Evolutionary conservation across 2,888 invertebrate species (phyloP), one percentile per base, ranked within the genome.

Genomic region (Lasioglossum leucozonium): DNA sequence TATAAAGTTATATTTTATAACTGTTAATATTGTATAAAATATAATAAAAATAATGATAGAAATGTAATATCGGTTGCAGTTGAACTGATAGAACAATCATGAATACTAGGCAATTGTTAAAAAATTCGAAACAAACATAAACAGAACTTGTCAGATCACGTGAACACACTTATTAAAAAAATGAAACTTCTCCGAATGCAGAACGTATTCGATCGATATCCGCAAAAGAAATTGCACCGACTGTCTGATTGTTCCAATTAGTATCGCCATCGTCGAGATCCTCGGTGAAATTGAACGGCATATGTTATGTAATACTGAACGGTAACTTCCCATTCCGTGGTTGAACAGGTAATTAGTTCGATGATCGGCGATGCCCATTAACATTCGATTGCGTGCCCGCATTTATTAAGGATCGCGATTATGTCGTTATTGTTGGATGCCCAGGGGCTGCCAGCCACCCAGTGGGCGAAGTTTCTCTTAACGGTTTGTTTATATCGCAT

Each of bases 401-500:
- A 37, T 37, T 77, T 67, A 34, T 69, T 30, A 40, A 16, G 37
- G 72, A 73, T 67, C 13, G 34, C 51, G 51, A 89, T 87, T 81
- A 84, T 78, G 65, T 77, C 74, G 30, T 82, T 73, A 76, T 79
- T 44, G 55, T 81, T 81, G n/a, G 69, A 74, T 69, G 44, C 34
- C 40, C 37, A 26, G 40, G 44, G 40, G 84, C 90, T 71, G 77
- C 62, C 87, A 85, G 77, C 62, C 87, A 85, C 90, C 72, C 82
- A 42, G 55, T 82, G 72, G 47, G 76, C 69, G 73, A 72, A 77
- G 81, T 90, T 88, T 91, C 89, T 89, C 90, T 91, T 91, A 82
- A 91, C 87, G 91, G 88, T 93, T 93, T 93, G 93, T 93, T 93
- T 93, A 92, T 88, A 79, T 92, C 93, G 93, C 93, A 93, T 93